Evolutionary conservation across 2,797 vertebrate species (phyloP), one percentile per base, ranked within the genome.

Genomic region (Chelmon rostratus): DNA sequence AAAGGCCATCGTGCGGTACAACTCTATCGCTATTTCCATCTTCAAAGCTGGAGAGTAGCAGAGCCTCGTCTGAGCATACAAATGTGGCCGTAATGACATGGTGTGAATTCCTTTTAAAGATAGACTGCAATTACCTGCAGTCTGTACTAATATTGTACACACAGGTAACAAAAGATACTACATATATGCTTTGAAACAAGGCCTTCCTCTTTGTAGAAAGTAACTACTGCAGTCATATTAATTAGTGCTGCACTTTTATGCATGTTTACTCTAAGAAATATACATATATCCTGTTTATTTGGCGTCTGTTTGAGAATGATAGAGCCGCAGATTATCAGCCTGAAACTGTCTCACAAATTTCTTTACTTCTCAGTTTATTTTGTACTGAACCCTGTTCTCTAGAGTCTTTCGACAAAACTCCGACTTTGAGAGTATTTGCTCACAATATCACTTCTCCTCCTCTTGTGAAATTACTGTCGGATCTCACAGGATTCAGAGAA

Each of bases 31-130:
- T 54, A 63, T 77, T 85, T 77, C 12, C 52, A 79, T 87, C 71
- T 82, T 89, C 79, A 90, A 85, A 90, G 79, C 73, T 16, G 15
- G 62, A 80, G 56, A 57, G 57, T 5, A 72, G 38, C 44, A 73
- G 52, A 75, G 59, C n/a, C 37, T 19, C 16, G 52, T 54, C 53
- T 33, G 76, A 75, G 38, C 66, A 68, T 46, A 68, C 62, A 79
- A 76, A 86, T 76, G 61, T 6, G 76, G 50, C 35, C 49, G 16
- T 64, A 75, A 86, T 87, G 78, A 79, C 54, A 38, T 78, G 37
- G 63, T 80, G 68, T 83, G 19, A 70, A 76, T 73, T 74, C 56
- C 46, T 76, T 82, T 83, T 79, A 75, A 62, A 25, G 56, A 70
- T 10, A 58, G 31, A 82, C 31, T 18, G 64, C 42, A 79, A 79